Base-by-base conservation (phyloP, 2,888 invertebrate species). In the Apocheima hispidaria region DNA sequence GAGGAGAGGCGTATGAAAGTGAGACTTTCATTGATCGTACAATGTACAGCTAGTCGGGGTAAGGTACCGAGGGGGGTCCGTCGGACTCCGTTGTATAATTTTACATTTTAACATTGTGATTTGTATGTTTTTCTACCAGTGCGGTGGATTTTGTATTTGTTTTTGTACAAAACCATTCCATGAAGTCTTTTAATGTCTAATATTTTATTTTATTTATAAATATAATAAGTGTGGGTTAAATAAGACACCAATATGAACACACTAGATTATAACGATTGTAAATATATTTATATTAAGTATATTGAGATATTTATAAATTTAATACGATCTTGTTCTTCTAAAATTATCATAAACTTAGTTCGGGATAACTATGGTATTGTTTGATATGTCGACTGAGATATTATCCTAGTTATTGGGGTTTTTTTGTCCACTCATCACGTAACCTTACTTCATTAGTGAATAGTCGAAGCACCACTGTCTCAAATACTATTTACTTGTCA, bases 111-210 rank as follows among this genome's bases (percentile, higher is more conserved):
- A 81, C 78, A 77, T 81, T 88, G 90, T 90, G 88, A 90, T 91
- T 87, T 80, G 81, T 87, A 85, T 81, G 82, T 78, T 77, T 79
- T 81, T 83, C 84, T 84, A 84, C 89, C 88, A 82, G 76, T 81
- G 80, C 75, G 84, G 88, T 87, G 83, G 88, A 83, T 79, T 84
- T 86, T 84, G 83, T 87, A 84, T 87, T 90, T 88, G 84, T 83
- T 89, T 90, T 90, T 92, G 91, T 92, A 91, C 91, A 91, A 92
- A 91, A 90, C 88, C 92, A 92, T 92, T 92, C 92, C 92, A 90
- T 91, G 80, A 81, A 84, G 83, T 83, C 85, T 86, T 88, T 86
- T 88, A 86, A 86, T 83, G 79, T 87, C 83, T 90, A 85, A 84
- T 83, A 79, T 86, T 88, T 90, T 83, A 79, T 86, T 88, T 90